Evolutionary conservation across 92 coral and sea anemone genomes (phyloP), one percentile per base, ranked within the genome.

Genomic region (Heteractis magnifica): DNA sequence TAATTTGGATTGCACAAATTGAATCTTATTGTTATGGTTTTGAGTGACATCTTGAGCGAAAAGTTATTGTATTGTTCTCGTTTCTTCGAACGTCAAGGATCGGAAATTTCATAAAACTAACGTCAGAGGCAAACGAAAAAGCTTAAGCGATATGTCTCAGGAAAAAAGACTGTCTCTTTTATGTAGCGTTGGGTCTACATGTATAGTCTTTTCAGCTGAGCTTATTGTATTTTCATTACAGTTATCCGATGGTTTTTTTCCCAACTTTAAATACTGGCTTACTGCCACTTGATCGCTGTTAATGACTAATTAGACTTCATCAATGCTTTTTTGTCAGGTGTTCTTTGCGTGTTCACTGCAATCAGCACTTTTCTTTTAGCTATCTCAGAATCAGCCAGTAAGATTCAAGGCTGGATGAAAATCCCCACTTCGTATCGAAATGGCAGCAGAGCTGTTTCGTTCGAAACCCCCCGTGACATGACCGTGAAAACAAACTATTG

Each of bases 61-160:
- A 68, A 68, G 20, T 48, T 1, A 26, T 8, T 4, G 73, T 68
- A 68, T 68, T 68, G 73, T 68, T 68, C 73, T 23, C 3, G 73
- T 10, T 10, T 26, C 5, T 8, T 15, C 23, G 73, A 6, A 26
- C 73, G 73, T 68, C 73, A 26, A 15, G 49, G 26, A 26, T 68
- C 73, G 73, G 73, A 68, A 68, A 68, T 68, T 68, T 68, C 73
- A 68, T 23, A 68, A 68, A 68, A 68, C 26, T 10, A 23, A 20
- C 73, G 73, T 68, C 73, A 68, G 73, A 68, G 73, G 49, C 73
- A 68, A 68, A 68, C 73, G 73, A n/a, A 8, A 68, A 23, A n/a
- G 73, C 73, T 68, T 68, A 68, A 68, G 73, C 73, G 73, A 68
- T 68, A 68, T 68, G 73, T 68, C 49, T 20, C 49, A 20, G 44